Percentiles rank a stretch among this genome's conserved stretches.
Conservation (phyloP, 2,797 vertebrate genomes). For the Hylomyscus alleni region DNA sequence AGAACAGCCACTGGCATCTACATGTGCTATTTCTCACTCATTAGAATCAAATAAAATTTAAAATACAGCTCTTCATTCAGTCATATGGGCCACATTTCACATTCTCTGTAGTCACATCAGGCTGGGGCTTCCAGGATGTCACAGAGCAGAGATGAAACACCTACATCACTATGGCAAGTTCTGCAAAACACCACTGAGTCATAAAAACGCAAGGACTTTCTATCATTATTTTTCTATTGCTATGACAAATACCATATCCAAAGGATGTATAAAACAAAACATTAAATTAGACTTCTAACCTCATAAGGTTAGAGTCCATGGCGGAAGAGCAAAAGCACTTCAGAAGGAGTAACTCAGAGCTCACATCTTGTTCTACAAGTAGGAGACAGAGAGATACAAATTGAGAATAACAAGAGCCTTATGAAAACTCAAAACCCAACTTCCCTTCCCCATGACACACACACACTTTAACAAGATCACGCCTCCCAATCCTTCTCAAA, state of each 20-base stretch:
- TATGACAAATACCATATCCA: too few relatives aligned
- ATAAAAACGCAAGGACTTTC: neutral
- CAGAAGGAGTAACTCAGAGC: too few relatives aligned
- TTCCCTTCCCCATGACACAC: neutral
- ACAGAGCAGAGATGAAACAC: neutral
- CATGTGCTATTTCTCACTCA: neutral
- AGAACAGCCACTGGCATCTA: neutral
- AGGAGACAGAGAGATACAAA: neutral
- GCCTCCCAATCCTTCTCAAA: neutral
- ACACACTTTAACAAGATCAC: neutral
- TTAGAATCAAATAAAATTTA: conserved; percentile 2
- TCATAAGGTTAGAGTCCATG: neutral
- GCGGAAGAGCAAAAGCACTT: too few relatives aligned
- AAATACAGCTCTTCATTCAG: neutral
- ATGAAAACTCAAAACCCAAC: neutral
- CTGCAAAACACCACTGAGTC: fast-evolving
- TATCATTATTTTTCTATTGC: neutral
- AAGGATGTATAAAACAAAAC: neutral
- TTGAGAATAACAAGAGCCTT: neutral
- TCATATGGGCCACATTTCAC: neutral
- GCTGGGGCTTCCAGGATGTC: neutral
- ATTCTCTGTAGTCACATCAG: neutral
- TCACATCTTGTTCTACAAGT: neutral
- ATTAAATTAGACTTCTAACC: too few relatives aligned
- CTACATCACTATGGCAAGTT: neutral